These are phyloP conservation scores for Avahi laniger DNA, from an alignment of 2,797 vertebrate species.

Conservation along the genomic window DNA sequence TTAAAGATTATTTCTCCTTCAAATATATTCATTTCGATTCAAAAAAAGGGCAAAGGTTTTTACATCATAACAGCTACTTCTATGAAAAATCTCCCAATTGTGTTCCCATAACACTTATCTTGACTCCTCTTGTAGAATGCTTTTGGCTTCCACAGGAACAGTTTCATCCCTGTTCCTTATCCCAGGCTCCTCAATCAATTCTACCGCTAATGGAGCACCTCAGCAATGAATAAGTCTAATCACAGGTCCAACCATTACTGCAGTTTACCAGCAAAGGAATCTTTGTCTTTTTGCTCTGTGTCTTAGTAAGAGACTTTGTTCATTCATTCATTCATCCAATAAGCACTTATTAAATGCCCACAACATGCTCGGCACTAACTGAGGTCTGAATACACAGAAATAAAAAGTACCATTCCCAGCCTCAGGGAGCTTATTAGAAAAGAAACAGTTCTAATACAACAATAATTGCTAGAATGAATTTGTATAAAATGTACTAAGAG, in stretches of 20 bases:
- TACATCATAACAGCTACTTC: background rate
- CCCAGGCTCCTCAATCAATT: background rate
- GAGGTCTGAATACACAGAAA: background rate
- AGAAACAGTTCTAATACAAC: background rate
- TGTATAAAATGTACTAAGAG: background rate
- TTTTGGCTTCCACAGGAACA: background rate
- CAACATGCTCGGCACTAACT: background rate
- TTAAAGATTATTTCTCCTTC: constrained; percentile 12
- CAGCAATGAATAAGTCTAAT: background rate
- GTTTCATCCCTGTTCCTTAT: background rate
- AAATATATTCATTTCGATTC: background rate
- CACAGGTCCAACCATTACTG: background rate
- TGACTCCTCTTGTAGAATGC: background rate
- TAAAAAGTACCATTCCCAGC: background rate
- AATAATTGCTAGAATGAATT: background rate
- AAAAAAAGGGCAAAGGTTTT: background rate
- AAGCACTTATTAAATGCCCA: background rate
- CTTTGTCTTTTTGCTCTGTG: background rate
- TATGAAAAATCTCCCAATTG: background rate
- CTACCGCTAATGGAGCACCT: background rate
- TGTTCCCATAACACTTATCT: background rate
- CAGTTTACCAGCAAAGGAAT: background rate
- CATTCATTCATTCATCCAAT: background rate
- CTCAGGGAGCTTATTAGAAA: background rate
- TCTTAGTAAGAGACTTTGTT: background rate